Evolutionary conservation across 2,888 invertebrate genomes (phyloP).

Genomic region (Drosophila hamatofila): DNA sequence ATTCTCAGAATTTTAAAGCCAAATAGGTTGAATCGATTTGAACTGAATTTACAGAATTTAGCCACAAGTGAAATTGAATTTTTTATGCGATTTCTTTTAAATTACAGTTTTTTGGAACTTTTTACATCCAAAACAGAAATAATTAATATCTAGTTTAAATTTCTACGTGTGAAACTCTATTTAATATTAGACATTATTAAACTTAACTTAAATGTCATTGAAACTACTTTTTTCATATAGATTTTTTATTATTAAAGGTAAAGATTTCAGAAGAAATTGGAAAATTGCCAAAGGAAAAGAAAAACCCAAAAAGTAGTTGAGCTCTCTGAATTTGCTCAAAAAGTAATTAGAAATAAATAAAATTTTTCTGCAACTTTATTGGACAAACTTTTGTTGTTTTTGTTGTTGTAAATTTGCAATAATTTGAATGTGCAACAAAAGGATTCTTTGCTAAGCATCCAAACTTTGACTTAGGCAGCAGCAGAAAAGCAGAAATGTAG

Average conservation of each 20-base stretch:
- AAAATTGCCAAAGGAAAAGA: no score
- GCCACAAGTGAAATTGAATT: not conserved
- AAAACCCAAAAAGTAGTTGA: no score
- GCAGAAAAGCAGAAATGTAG: conserved; percentile 11
- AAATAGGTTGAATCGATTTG: not conserved
- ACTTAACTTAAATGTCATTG: not conserved
- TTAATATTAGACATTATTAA: no score
- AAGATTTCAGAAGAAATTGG: not conserved
- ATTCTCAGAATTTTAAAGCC: not conserved
- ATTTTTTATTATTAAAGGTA: not conserved
- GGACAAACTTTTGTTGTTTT: conserved; percentile 3
- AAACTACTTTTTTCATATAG: not conserved
- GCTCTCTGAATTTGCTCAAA: not conserved
- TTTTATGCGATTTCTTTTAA: not conserved
- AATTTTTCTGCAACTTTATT: not conserved
- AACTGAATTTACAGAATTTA: not conserved
- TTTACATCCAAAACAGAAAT: no score
- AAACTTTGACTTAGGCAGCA: conserved; percentile 33
- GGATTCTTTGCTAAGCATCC: not conserved
- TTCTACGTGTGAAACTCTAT: no score
- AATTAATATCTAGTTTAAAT: no score
- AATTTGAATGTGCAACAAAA: conserved; percentile 34
- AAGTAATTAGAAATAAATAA: conserved; percentile 1
- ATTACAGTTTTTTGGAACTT: no score
- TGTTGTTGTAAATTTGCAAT: conserved; percentile 16